Conservation (phyloP, 2,888 invertebrate species). For the Ornithoptera alexandrae region DNA sequence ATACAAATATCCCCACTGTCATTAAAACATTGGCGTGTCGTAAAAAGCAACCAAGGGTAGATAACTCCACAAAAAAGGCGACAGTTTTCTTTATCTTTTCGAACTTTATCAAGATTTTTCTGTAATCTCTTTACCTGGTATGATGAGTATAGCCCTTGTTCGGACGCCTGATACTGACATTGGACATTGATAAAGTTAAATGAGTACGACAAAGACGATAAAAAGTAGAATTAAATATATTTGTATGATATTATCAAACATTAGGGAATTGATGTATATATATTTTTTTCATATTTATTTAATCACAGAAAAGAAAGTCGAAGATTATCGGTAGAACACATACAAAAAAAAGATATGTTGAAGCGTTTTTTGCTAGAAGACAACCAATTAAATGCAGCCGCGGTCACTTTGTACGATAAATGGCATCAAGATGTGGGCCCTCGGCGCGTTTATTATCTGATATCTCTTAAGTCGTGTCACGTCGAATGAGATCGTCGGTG, state of each 20-base stretch:
- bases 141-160: too few species aligned
- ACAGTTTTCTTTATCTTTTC: too few species aligned
- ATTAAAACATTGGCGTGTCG: too few species aligned
- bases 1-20: too few species aligned
- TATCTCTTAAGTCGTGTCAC: slow-evolving; percentile 69
- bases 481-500: slow-evolving; percentile 61
- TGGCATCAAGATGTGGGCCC: slow-evolving; percentile 60
- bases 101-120: too few species aligned
- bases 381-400: slow-evolving; percentile 60
- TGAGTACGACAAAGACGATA: too few species aligned
- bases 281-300: neutral
- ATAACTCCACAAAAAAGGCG: too few species aligned
- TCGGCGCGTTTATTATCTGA: slow-evolving; percentile 61
- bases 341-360: slow-evolving; percentile 1
- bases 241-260: neutral
- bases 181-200: too few species aligned
- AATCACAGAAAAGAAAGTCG: slow-evolving; percentile 9
- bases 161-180: too few species aligned
- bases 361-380: slow-evolving; percentile 40
- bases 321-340: neutral
- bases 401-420: slow-evolving; percentile 56
- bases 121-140: too few species aligned
- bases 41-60: too few species aligned
- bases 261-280: neutral
- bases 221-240: too few species aligned